Base-by-base conservation (phyloP, 2,888 invertebrate species). In the Lingula anatina region DNA sequence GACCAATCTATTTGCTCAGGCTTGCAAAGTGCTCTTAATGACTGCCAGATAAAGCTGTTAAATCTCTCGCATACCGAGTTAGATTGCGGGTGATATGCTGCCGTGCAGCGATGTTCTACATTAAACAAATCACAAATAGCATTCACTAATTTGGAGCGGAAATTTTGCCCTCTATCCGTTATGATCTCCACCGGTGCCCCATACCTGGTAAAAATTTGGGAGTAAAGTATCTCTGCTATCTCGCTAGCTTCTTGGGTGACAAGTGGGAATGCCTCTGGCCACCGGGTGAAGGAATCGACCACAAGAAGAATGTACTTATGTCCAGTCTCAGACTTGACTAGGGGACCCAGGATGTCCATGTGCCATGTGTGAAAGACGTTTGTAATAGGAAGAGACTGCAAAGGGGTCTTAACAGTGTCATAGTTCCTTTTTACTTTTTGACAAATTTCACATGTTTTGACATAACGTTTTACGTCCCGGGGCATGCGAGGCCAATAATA, bases 161-260 rank as follows among this genome's bases (percentile, higher is more conserved):
- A 49, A 18, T 56, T 47, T 21, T 37, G 43, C 2, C 52, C 52
- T n/a, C 46, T 46, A 25, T 54, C 54, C 4, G 58, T 51, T 2
- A 53, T 44, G 12, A 60, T 38, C 21, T 50, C 31, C 18, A 52
- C 35, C 5, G 56, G 56, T 20, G 53, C 49, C 1, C 56, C 56
- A 42, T 54, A 58, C n/a, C 37, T 40, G n/a, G 35, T 24, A n/a
- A 56, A 28, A 15, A 51, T 45, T 1, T 37, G n/a, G 2, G 28
- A 27, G 3, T 50, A 27, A 23, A 50, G 25, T 9, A 27, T 44
- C 18, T 47, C n/a, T 12, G 51, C 51, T 2, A 48, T 38, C 1
- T 37, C 12, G 23, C 49, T 27, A 2, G 57, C 53, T 31, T 20
- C 36, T 23, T 55, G 50, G n/a, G 38, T 44, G n/a, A 44, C 43